A percentile compares a stretch with the other conserved stretches of the same genome.
Evolutionary conservation across 2,113 vertebrate species (phyloP).

Genomic region (Cynoglossus semilaevis): DNA sequence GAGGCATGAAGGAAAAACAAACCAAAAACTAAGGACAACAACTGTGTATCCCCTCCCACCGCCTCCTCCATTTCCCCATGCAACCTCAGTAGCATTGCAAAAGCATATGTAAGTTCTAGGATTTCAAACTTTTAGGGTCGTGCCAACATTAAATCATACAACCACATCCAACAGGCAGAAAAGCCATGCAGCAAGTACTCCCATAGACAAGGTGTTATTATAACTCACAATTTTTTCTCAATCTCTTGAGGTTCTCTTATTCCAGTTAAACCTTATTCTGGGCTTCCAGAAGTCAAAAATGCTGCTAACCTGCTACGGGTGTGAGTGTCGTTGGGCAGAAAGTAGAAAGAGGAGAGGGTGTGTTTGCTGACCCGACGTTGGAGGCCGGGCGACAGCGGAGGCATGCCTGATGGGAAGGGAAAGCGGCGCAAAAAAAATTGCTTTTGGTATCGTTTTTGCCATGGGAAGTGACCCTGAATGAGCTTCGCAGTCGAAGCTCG

Average conservation of each 20-base stretch:
- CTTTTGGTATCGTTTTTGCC: conserved; percentile 26
- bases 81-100: conserved; percentile 68
- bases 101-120: conserved; percentile 65
- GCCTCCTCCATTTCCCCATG: conserved; percentile 59
- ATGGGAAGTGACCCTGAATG: conserved; percentile 51
- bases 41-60: conserved; percentile 39
- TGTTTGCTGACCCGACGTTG: conserved; percentile 54
- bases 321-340: conserved; percentile 47
- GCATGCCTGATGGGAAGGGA: conserved; percentile 38
- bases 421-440: conserved; percentile 11
- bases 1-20: conserved; percentile 59
- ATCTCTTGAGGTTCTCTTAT: conserved; percentile 58
- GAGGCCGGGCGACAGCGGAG: conserved; percentile 49
- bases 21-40: conserved; percentile 58
- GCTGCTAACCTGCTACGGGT: conserved; percentile 38
- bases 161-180: conserved; percentile 69
- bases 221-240: conserved; percentile 52
- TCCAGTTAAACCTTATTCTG: conserved; percentile 59
- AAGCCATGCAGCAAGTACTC: conserved; percentile 61
- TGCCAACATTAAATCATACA: conserved; percentile 70
- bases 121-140: conserved; percentile 56
- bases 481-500: conserved; percentile 50
- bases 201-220: conserved; percentile 64
- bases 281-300: conserved; percentile 58
- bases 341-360: conserved; percentile 53